phyloP scores from a whole-genome alignment of 2,797 vertebrate species.

The Carapus acus region DNA sequence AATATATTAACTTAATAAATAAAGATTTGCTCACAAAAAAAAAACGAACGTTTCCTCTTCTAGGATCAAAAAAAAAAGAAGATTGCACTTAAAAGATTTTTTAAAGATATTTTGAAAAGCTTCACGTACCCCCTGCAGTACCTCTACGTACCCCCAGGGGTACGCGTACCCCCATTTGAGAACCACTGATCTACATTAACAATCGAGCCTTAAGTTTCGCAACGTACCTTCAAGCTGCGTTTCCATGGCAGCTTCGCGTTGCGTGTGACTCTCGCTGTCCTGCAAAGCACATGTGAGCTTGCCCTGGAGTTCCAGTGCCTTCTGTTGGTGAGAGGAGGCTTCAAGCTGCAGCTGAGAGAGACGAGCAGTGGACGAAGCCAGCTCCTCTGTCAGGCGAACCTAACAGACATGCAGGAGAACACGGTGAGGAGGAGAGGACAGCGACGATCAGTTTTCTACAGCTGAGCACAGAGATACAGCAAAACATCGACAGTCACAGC shows the following conservation, averaged over 20 bases:
- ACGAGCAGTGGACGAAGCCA: slow-evolving; percentile 77
- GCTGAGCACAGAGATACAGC: background rate
- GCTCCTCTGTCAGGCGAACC: slow-evolving; percentile 85
- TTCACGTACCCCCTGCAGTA: too few relatives aligned
- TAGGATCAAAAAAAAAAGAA: too few relatives aligned
- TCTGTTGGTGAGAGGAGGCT: slow-evolving; percentile 82
- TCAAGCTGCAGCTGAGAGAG: slow-evolving; percentile 86
- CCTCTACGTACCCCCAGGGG: too few relatives aligned
- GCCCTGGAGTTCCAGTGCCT: slow-evolving; percentile 75
- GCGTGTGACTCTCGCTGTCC: slow-evolving; percentile 69
- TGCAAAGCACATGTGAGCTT: slow-evolving; percentile 76
- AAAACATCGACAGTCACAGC: slow-evolving; percentile 15
- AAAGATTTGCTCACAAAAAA: too few relatives aligned
- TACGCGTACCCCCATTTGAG: too few relatives aligned
- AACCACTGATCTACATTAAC: background rate
- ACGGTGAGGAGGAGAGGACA: slow-evolving; percentile 1
- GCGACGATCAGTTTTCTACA: background rate
- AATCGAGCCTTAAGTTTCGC: background rate
- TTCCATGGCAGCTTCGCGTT: slow-evolving; percentile 67
- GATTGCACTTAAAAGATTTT: too few relatives aligned
- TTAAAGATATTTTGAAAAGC: too few relatives aligned
- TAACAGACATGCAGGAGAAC: slow-evolving; percentile 40
- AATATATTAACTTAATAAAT: too few relatives aligned
- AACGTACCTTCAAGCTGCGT: slow-evolving; percentile 77
- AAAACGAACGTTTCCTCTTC: too few relatives aligned